Percentiles rank a stretch among this genome's conserved stretches.
These are phyloP conservation scores for Brachionus manjavacas DNA, from an alignment of 1,140 invertebrate genomes.

Conservation along the genomic window DNA sequence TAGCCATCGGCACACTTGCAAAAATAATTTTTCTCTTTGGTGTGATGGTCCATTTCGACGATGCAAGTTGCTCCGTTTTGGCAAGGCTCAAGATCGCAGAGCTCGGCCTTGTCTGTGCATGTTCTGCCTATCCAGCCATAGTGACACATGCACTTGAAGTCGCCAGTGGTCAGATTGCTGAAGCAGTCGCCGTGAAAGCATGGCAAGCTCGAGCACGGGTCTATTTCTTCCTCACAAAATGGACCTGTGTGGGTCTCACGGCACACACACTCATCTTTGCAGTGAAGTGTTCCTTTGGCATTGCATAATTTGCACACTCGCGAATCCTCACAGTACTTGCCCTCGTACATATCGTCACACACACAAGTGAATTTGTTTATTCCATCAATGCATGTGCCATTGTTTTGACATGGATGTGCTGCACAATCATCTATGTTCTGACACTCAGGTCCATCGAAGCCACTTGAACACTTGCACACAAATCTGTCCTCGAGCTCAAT, in stretches of 20 bases:
- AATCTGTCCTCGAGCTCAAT: conserved; percentile 25
- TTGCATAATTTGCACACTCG: not conserved
- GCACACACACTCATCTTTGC: conserved; percentile 45
- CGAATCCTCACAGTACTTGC: conserved; percentile 28
- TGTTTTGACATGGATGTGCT: conserved; percentile 13
- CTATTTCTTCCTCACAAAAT: conserved; percentile 49
- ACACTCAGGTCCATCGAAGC: not conserved
- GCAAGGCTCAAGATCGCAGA: not conserved
- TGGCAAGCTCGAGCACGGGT: conserved; percentile 78
- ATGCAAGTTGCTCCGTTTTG: conserved; percentile 5
- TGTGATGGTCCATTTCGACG: not conserved
- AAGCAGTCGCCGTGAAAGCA: conserved; percentile 31
- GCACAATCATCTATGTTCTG: conserved; percentile 32
- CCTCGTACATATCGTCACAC: not conserved
- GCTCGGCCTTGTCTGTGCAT: not conserved
- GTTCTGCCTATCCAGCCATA: conserved; percentile 20
- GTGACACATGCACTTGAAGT: conserved; percentile 28
- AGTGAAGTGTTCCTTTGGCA: not conserved
- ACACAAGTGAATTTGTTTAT: conserved; percentile 47
- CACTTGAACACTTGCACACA: conserved; percentile 33
- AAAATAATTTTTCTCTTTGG: not conserved
- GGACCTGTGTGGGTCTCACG: not conserved
- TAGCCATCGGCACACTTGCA: conserved; percentile 25
- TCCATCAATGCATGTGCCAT: conserved; percentile 31
- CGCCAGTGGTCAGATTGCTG: not conserved